phyloP scores from a whole-genome alignment of 2,113 vertebrate genomes.

The Phodopus roborovskii region DNA sequence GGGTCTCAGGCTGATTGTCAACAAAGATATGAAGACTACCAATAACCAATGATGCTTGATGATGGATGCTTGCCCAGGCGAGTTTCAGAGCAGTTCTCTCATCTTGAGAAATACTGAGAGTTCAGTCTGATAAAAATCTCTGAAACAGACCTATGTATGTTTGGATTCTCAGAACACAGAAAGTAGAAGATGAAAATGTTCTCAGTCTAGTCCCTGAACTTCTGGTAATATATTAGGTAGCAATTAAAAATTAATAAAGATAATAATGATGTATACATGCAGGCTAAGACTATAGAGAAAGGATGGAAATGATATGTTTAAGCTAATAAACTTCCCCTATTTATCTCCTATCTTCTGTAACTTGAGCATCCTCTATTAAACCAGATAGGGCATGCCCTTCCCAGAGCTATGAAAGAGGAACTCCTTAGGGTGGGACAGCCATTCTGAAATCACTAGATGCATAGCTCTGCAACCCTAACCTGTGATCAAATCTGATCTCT shows the following conservation, averaged over 20 bases:
- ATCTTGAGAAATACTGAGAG: not conserved
- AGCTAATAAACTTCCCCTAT: not conserved
- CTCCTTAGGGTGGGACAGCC: not conserved
- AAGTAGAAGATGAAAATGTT: not conserved
- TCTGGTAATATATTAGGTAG: not conserved
- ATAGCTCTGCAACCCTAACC: accelerated
- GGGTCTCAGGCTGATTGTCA: too few species aligned
- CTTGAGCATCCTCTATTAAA: not conserved
- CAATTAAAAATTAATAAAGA: not conserved
- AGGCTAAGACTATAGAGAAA: not conserved
- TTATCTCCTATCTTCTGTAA: not conserved
- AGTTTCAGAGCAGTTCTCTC: not conserved
- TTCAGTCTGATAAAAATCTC: not conserved
- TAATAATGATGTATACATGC: too few species aligned
- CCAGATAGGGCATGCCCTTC: not conserved
- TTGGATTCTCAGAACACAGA: not conserved
- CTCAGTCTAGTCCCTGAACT: not conserved
- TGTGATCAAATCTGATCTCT: not conserved
- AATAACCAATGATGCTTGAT: not conserved
- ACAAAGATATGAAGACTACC: not conserved
- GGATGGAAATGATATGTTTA: not conserved
- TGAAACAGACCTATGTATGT: not conserved
- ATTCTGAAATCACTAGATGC: not conserved
- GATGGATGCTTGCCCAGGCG: not conserved
- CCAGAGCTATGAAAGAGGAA: not conserved